These are phyloP conservation scores for Nerophis ophidion DNA, from an alignment of 2,113 vertebrate genomes.

Conservation along the genomic window DNA sequence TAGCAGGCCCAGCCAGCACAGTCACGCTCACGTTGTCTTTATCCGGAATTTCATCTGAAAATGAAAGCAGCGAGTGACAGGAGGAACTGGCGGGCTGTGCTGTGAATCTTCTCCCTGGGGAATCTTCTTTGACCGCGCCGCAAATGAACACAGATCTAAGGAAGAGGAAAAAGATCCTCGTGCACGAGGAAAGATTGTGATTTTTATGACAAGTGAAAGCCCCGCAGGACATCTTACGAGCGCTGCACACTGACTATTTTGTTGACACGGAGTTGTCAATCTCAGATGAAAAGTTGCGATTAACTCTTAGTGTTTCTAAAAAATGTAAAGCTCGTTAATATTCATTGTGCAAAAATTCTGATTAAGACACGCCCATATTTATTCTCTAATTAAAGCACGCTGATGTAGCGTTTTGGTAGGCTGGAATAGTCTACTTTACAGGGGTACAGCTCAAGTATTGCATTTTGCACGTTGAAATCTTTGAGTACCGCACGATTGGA, in stretches of 20 bases:
- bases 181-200: conserved; percentile 51
- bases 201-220: conserved; percentile 52
- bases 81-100: conserved; percentile 60
- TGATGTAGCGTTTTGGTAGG: too few relatives aligned
- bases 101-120: conserved; percentile 59
- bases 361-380: too few relatives aligned
- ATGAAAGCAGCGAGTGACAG: conserved; percentile 63
- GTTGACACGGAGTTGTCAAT: conserved; percentile 17
- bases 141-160: conserved; percentile 65
- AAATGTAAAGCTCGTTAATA: neutral
- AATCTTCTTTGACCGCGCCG: conserved; percentile 50
- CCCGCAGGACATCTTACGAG: conserved; percentile 51
- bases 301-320: neutral
- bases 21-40: conserved; percentile 32
- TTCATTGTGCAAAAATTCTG: neutral
- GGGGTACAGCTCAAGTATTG: too few relatives aligned
- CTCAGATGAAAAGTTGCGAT: neutral
- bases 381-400: too few relatives aligned
- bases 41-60: conserved; percentile 53
- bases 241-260: conserved; percentile 33
- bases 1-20: conserved; percentile 26
- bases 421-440: too few relatives aligned
- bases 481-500: too few relatives aligned
- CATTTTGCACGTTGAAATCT: too few relatives aligned
- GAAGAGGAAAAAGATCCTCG: conserved; percentile 43